A percentile compares a stretch with the other conserved stretches of the same genome.
These are phyloP conservation scores for Ficedula albicollis DNA, from an alignment of 2,797 vertebrate species.

Conservation along the genomic window DNA sequence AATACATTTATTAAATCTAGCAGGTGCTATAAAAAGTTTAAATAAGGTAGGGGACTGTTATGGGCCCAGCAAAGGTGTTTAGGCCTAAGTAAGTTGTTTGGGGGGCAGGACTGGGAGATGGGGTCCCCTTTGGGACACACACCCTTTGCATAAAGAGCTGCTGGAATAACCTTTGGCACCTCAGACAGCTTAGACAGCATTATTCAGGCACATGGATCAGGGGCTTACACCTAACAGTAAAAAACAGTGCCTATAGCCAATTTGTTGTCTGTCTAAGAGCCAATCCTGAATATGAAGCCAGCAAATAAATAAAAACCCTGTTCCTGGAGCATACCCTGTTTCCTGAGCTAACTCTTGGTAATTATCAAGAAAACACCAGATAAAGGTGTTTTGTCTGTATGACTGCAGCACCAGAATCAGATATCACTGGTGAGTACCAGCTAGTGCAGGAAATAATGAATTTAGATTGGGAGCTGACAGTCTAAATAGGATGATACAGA, in stretches of 20 bases:
- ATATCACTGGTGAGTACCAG: background rate
- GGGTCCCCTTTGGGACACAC: background rate
- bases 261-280: background rate
- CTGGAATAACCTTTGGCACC: background rate
- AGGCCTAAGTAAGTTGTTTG: background rate
- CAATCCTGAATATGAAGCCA: background rate
- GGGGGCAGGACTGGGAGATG: background rate
- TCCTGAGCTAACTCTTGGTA: background rate
- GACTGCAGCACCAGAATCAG: background rate
- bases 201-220: background rate
- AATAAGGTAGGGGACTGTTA: accelerated
- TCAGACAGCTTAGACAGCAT: background rate
- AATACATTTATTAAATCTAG: background rate
- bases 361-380: background rate
- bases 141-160: background rate
- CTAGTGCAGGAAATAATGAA: background rate
- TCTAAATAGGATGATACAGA: background rate
- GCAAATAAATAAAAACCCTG: background rate
- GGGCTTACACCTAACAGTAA: background rate
- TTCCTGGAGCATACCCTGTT: background rate
- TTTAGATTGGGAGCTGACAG: background rate
- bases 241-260: background rate
- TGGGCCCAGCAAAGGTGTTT: background rate
- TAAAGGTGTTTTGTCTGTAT: background rate
- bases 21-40: background rate